Evolutionary conservation across 2,797 vertebrate species (phyloP).

Genomic region (Phataginus tetradactyla): DNA sequence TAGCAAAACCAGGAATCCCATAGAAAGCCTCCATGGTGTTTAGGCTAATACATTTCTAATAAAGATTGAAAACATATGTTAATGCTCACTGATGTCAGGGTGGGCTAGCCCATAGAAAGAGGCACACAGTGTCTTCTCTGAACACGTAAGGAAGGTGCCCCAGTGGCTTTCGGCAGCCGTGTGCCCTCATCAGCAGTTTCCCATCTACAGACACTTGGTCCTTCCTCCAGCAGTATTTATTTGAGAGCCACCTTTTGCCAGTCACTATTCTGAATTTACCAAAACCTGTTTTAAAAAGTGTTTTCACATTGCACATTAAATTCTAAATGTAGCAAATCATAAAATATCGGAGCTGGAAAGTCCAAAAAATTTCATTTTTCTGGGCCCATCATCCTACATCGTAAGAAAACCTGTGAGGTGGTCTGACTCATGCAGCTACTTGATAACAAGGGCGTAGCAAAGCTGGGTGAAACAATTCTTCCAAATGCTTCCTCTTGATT

Average conservation of each 20-base stretch:
- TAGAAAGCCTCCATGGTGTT: constrained; percentile 34
- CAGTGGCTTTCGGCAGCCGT: neutral
- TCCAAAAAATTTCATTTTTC: neutral
- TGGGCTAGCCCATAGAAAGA: constrained; percentile 61
- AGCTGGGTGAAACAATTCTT: neutral
- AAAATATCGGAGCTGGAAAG: too few species aligned
- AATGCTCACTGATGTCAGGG: constrained; percentile 55
- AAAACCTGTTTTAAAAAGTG: neutral
- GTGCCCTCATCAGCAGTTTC: neutral
- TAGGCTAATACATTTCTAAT: constrained; percentile 68
- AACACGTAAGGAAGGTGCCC: neutral
- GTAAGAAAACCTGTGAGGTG: rapidly evolving
- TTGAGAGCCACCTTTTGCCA: neutral
- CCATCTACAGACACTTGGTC: rapidly evolving
- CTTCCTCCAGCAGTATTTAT: too few species aligned
- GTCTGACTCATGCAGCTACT: neutral
- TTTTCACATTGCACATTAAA: neutral
- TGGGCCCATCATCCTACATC: neutral
- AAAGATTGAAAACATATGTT: constrained; percentile 70
- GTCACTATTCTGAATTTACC: too few species aligned
- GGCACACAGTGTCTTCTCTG: constrained; percentile 38
- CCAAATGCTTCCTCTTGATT: neutral
- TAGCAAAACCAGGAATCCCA: constrained; percentile 21
- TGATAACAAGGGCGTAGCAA: neutral
- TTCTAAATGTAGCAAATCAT: neutral